These are phyloP conservation scores for Nudaria mundana DNA, from an alignment of 2,888 invertebrate species.

Conservation along the genomic window DNA sequence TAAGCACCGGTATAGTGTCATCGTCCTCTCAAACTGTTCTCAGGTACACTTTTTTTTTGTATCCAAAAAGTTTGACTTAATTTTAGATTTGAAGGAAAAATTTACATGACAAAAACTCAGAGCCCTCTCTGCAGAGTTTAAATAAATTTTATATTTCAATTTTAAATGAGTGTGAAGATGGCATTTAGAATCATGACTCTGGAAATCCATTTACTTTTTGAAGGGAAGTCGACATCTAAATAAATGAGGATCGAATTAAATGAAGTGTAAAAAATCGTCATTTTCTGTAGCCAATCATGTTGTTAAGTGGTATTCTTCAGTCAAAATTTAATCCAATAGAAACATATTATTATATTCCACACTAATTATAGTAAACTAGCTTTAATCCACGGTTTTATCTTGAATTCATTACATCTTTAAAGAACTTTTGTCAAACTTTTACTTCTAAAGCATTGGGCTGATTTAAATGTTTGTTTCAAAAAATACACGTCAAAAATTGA, in stretches of 20 bases:
- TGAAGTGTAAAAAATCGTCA: slow-evolving; percentile 26
- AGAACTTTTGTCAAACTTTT: too few relatives aligned
- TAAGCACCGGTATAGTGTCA: slow-evolving; percentile 38
- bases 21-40: slow-evolving; percentile 19
- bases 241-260: slow-evolving; percentile 27
- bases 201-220: slow-evolving; percentile 18
- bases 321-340: slow-evolving; percentile 7
- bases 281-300: too few relatives aligned
- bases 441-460: too few relatives aligned
- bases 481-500: too few relatives aligned
- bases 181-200: slow-evolving; percentile 19
- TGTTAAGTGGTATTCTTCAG: slow-evolving; percentile 15
- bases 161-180: slow-evolving; percentile 17
- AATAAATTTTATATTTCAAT: not conserved
- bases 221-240: slow-evolving; percentile 1
- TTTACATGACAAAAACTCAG: slow-evolving; percentile 20
- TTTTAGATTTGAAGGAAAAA: slow-evolving; percentile 32
- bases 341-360: too few relatives aligned
- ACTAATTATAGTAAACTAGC: too few relatives aligned
- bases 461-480: too few relatives aligned
- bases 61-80: slow-evolving; percentile 42
- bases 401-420: too few relatives aligned
- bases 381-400: too few relatives aligned
- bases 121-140: slow-evolving; percentile 9
- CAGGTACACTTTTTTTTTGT: slow-evolving; percentile 31